Evolutionary conservation across 2,797 vertebrate genomes (phyloP), one percentile per base, ranked within the genome.

Genomic region (Pipistrellus pygmaeus): DNA sequence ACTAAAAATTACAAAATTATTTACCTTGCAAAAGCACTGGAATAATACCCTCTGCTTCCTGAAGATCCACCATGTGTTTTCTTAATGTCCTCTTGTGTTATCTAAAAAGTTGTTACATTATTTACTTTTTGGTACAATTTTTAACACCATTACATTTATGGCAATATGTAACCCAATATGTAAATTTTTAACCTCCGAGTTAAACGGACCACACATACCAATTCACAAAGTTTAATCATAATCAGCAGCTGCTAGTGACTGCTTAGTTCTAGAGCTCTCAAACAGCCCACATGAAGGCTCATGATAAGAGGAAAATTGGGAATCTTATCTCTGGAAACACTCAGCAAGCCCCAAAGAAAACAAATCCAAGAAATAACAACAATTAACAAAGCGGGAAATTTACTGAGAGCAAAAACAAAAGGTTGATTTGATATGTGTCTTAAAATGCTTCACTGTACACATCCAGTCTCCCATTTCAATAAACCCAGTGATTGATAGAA

Each of bases 11-110:
- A 66, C 18, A 71, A 82, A 88, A 87, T 44, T 90, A 96, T 95
- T 95, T 95, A 99, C 99, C 99, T 99, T 96, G 99, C 99, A 99
- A 99, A 99, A 98, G 99, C 99, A 99, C 99, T 98, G 95, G 99
- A 99, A 96, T 99, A 99, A 98, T 99, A 99, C 91, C 99, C 99
- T 98, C 99, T 99, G 98, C 98, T 99, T 98, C 99, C 99, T 96
- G 99, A 99, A 97, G 99, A 99, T 72, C 99, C 99, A 69, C 99
- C 99, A 4, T 99, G 99, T 0, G 99, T 99, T 98, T 99, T 99
- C 98, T 99, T 99, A 98, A 99, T 99, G 97, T 99, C 99, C 90
- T 99, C 99, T 97, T 99, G 99, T 89, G 99, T 99, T 98, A 99
- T 99, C 99, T 99, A 96, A 86, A 51, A 96, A 85, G 88, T 95